Conservation (phyloP, 1,140 invertebrate genomes). For the Acromyrmex echinatior region DNA sequence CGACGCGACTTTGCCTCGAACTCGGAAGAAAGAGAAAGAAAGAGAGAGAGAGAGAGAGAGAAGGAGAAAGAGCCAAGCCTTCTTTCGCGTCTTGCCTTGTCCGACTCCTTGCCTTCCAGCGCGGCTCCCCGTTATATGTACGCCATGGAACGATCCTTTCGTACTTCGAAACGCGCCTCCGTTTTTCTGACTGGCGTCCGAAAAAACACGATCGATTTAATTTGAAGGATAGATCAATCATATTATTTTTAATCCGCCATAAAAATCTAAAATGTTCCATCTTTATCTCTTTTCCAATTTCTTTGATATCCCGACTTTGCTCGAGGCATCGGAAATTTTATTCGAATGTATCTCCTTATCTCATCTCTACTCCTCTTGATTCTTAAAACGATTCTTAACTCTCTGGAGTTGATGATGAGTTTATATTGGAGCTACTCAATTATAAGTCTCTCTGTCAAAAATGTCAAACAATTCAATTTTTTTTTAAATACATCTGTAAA, state of each 20-base stretch:
- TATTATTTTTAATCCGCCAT: neutral
- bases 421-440: no score
- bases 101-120: slow-evolving; percentile 62
- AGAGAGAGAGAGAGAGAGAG: neutral
- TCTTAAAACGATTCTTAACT: neutral
- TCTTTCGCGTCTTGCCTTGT: slow-evolving; percentile 63
- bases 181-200: neutral
- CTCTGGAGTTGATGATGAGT: no score
- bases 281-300: neutral
- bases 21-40: slow-evolving; percentile 44
- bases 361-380: no score
- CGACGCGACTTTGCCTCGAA: slow-evolving; percentile 69
- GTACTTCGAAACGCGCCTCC: slow-evolving; percentile 73
- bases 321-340: neutral
- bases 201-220: slow-evolving; percentile 12
- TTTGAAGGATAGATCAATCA: neutral
- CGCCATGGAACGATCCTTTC: slow-evolving; percentile 77
- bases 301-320: neutral
- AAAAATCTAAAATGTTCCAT: neutral
- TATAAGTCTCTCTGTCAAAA: no score
- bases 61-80: slow-evolving; percentile 67
- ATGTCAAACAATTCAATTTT: no score
- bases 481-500: no score
- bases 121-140: slow-evolving; percentile 77
- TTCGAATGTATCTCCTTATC: neutral